phyloP scores from a whole-genome alignment of 1,140 invertebrate genomes.

The Listronotus oregonensis region DNA sequence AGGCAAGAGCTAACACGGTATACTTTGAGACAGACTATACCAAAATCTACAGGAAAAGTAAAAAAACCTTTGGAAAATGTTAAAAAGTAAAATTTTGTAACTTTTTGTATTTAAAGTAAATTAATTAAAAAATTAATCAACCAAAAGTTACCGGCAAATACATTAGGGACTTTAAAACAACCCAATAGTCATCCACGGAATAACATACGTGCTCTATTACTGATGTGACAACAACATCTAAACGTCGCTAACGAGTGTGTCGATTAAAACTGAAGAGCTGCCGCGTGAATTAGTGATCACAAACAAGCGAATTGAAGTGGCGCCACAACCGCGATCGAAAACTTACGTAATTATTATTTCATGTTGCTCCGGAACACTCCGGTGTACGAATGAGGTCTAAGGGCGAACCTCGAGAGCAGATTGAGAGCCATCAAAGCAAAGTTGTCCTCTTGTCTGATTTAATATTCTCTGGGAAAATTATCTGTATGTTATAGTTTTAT shows the following conservation, averaged over 20 bases:
- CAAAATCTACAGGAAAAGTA: no score
- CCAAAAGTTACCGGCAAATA: no score
- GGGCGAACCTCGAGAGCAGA: constrained; percentile 32
- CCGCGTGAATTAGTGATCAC: constrained; percentile 36
- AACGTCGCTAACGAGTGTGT: constrained; percentile 18
- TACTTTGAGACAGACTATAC: no score
- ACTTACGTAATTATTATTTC: constrained; percentile 45
- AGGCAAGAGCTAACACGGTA: no score
- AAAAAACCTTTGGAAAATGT: no score
- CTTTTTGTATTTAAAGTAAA: no score
- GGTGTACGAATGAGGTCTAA: constrained; percentile 20
- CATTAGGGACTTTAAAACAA: no score
- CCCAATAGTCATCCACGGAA: no score
- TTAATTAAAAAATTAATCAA: no score
- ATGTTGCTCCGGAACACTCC: constrained; percentile 27
- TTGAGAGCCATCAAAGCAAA: constrained; percentile 26
- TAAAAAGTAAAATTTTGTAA: no score
- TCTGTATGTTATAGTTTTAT: no score
- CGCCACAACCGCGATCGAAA: constrained; percentile 32
- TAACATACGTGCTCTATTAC: constrained; percentile 13
- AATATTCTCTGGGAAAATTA: no score
- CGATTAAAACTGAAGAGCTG: constrained; percentile 23
- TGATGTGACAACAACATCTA: constrained; percentile 13
- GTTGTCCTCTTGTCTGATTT: constrained; percentile 35
- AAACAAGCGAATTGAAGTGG: constrained; percentile 40